phyloP scores from a whole-genome alignment of 2,888 invertebrate species.

The Esperia sulphurella region DNA sequence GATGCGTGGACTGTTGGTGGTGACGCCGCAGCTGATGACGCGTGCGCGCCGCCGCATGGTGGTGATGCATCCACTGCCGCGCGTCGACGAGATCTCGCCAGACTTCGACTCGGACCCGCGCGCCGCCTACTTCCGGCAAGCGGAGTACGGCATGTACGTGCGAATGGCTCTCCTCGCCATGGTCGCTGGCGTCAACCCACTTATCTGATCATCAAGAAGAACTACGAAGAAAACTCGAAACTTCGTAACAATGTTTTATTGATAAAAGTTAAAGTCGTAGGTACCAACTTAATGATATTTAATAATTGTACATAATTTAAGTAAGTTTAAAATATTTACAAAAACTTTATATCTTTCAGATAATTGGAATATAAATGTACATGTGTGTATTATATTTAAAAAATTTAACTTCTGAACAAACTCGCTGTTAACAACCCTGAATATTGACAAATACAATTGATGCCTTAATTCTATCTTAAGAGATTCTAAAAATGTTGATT shows the following conservation, averaged over 20 bases:
- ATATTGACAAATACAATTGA: too few species aligned
- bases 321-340: too few species aligned
- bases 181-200: constrained; percentile 84
- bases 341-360: too few species aligned
- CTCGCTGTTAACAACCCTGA: too few species aligned
- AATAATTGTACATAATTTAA: too few species aligned
- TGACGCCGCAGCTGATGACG: constrained; percentile 98
- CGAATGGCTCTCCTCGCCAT: constrained; percentile 98
- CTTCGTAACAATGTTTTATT: not conserved
- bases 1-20: constrained; percentile 92
- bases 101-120: constrained; percentile 97
- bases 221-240: not conserved
- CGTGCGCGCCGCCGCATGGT: constrained; percentile 95
- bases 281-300: too few species aligned
- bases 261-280: too few species aligned
- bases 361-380: too few species aligned
- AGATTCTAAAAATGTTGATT: too few species aligned
- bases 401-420: too few species aligned
- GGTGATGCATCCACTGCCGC: constrained; percentile 97
- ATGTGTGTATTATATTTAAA: too few species aligned
- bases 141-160: constrained; percentile 98
- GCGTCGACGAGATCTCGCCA: constrained; percentile 95
- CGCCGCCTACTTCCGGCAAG: constrained; percentile 99
- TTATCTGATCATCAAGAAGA: constrained; percentile 29
- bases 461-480: too few species aligned